Evolutionary conservation across 2,113 vertebrate genomes (phyloP).

Genomic region (Phocoena phocoena): DNA sequence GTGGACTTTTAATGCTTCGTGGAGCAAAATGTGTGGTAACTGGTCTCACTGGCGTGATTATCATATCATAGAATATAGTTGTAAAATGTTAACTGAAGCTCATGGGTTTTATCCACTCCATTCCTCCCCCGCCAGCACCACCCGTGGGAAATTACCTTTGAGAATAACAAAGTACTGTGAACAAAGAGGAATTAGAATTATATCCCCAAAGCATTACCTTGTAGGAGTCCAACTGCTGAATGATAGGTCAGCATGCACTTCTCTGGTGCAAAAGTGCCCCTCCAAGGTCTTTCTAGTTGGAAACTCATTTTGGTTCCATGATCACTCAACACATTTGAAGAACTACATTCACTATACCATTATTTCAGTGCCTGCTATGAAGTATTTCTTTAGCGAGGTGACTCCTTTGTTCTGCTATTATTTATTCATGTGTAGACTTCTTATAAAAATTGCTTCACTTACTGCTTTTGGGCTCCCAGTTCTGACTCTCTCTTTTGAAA

Average conservation of each 20-base stretch:
- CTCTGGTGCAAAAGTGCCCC: background rate
- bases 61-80: background rate
- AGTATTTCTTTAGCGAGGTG: constrained; percentile 57
- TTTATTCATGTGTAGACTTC: constrained; percentile 80
- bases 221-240: background rate
- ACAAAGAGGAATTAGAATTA: background rate
- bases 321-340: background rate
- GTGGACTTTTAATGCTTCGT: background rate
- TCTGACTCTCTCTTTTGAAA: constrained; percentile 78
- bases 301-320: background rate
- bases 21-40: background rate
- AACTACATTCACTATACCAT: constrained; percentile 39
- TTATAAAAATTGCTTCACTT: constrained; percentile 75
- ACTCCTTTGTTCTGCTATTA: constrained; percentile 79
- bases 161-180: background rate
- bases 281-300: background rate
- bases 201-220: background rate
- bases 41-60: background rate
- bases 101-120: background rate
- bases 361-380: constrained; percentile 27
- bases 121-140: background rate
- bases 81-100: background rate
- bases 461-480: constrained; percentile 76
- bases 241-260: background rate
- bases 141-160: background rate